Evolutionary conservation across 2,797 vertebrate species (phyloP), one percentile per base, ranked within the genome.

Genomic region (Aselliscus stoliczkanus): DNA sequence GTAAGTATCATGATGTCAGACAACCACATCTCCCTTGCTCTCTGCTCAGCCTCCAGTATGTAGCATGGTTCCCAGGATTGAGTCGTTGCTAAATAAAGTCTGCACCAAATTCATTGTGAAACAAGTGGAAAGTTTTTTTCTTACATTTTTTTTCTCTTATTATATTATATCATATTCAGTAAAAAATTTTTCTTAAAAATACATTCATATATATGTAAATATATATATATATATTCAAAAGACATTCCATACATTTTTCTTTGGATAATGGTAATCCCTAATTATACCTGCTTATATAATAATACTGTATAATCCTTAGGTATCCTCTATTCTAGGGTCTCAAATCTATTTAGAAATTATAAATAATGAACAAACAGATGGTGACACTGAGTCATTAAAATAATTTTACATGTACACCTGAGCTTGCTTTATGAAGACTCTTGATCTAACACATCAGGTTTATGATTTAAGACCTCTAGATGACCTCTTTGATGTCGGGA

Each of bases 301-400:
- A 81, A 75, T 73, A 44, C 34, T 81, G 44, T 88, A n/a, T 67
- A 90, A 86, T 93, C 93, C 76, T 69, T 20, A 62, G 37, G 34
- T 80, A 31, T 1, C 76, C 88, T 92, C 90, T 79, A 88, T 94
- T 96, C 92, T 88, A 93, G 64, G 31, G 39, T 73, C 65, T 94
- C 12, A 89, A 85, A 93, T 69, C 75, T 91, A 81, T 92, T 93
- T 95, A 93, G 44, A 91, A 95, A 92, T 82, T 31, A 58, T 90
- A 97, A 93, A 87, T 76, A 80, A 70, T 69, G 27, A 87, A 39
- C 11, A 95, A 84, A 39, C 42, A 93, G 37, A 67, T 62, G 52
- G 44, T 69, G 37, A 42, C 64, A 58, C 34, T 69, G 25, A 25
- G 29, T 81, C 31, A 82, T 69, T 93, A 60, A 88, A 94, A 86